Percentiles rank a stretch among this genome's conserved stretches.
Conservation (phyloP, 2,888 invertebrate species). For the Parochlus steinenii region DNA sequence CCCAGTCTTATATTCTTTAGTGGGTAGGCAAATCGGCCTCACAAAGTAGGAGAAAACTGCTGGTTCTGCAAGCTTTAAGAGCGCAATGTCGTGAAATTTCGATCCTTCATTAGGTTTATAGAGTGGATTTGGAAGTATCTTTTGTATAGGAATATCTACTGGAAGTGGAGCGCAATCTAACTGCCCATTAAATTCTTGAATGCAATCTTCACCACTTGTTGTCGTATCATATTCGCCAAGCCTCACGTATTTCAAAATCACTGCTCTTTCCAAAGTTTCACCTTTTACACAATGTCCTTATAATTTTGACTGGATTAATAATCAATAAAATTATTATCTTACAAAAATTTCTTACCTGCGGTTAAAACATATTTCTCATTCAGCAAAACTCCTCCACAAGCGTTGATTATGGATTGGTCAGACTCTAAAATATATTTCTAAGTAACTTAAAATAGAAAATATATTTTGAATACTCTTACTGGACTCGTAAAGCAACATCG, state of each 20-base stretch:
- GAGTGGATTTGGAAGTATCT: constrained; percentile 46
- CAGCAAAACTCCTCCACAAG: constrained; percentile 26
- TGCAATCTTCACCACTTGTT: constrained; percentile 43
- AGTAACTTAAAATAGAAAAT: constrained; percentile 6
- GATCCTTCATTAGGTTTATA: constrained; percentile 34
- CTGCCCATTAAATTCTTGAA: constrained; percentile 24
- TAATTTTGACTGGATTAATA: constrained; percentile 6
- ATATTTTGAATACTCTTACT: constrained; percentile 13
- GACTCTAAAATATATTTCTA: too few relatives aligned
- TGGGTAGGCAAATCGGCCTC: constrained; percentile 39
- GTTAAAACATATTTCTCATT: constrained; percentile 24
- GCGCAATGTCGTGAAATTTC: constrained; percentile 39
- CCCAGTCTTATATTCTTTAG: constrained; percentile 20
- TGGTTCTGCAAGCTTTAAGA: constrained; percentile 27
- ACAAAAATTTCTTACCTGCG: constrained; percentile 18
- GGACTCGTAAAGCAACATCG: constrained; percentile 18
- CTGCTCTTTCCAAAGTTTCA: constrained; percentile 23
- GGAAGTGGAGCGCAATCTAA: constrained; percentile 44
- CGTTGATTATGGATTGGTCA: too few relatives aligned
- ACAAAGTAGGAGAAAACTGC: constrained; percentile 35
- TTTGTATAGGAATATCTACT: constrained; percentile 42
- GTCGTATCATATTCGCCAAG: constrained; percentile 50
- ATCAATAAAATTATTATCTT: neutral
- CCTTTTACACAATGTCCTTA: constrained; percentile 13
- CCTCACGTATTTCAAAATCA: constrained; percentile 30